Evolutionary conservation across 2,888 invertebrate genomes (phyloP).

Genomic region (Drosophila imparisetae): DNA sequence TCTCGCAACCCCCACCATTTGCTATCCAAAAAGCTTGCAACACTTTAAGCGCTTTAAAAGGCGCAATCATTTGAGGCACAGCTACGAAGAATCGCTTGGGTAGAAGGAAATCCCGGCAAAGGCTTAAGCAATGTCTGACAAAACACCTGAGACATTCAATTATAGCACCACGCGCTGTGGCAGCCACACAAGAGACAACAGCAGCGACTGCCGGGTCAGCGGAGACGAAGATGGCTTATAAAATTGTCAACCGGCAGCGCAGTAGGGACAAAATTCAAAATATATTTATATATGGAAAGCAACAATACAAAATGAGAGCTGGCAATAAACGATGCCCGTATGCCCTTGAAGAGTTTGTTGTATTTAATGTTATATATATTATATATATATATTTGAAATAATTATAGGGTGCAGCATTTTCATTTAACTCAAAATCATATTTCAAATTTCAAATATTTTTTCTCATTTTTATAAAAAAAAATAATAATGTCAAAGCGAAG

Average conservation of each 20-base stretch:
- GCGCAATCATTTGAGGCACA: conserved; percentile 37
- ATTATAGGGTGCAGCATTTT: neutral
- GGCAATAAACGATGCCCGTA: conserved; percentile 3
- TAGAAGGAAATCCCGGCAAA: conserved; percentile 79
- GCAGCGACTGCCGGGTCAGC: conserved; percentile 25
- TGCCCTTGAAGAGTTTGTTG: conserved; percentile 5
- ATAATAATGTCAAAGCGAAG: neutral
- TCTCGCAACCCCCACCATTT: neutral
- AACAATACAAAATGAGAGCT: conserved; percentile 14
- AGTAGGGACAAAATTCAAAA: conserved; percentile 35
- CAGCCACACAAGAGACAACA: conserved; percentile 14
- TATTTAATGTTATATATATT: neutral
- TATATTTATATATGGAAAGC: conserved; percentile 22
- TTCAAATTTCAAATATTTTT: neutral
- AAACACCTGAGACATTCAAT: conserved; percentile 84
- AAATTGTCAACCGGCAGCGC: conserved; percentile 71
- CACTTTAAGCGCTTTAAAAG: conserved; percentile 68
- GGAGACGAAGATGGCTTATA: conserved; percentile 55
- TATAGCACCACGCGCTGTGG: conserved; percentile 63
- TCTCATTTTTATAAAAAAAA: neutral
- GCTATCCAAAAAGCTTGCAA: conserved; percentile 21
- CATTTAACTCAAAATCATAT: neutral
- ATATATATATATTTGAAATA: neutral
- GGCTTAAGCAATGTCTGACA: conserved; percentile 84
- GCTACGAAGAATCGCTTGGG: neutral